Evolutionary conservation across 2,113 vertebrate genomes (phyloP).

Genomic region (Himantopus leucocephalus): DNA sequence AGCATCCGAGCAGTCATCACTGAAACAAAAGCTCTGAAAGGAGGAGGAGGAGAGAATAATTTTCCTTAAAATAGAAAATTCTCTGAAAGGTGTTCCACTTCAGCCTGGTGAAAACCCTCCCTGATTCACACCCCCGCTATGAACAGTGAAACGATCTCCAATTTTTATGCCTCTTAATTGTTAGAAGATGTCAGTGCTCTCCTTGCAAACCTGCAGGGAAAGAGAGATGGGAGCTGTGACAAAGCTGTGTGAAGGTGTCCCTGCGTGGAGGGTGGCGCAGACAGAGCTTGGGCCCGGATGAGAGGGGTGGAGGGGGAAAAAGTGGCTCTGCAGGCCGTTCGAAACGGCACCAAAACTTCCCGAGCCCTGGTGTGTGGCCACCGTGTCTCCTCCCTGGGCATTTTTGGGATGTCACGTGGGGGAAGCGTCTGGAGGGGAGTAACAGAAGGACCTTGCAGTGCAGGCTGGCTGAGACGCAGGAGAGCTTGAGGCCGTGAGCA

Average conservation of each 20-base stretch:
- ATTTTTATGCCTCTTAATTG: rapidly evolving
- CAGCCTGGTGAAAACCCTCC: not conserved
- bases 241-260: not conserved
- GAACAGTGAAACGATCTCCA: rapidly evolving
- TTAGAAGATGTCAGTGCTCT: not conserved
- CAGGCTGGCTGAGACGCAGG: rapidly evolving
- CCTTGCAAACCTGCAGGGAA: not conserved
- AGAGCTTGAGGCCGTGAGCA: not conserved
- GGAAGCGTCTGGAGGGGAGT: not conserved
- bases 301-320: not conserved
- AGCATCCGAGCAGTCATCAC: rapidly evolving
- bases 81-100: rapidly evolving
- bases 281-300: rapidly evolving
- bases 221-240: rapidly evolving
- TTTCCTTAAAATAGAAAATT: too few relatives aligned
- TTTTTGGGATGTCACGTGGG: not conserved
- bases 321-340: not conserved
- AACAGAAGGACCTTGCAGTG: rapidly evolving
- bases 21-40: not conserved
- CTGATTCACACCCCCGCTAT: rapidly evolving
- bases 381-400: rapidly evolving
- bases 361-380: not conserved
- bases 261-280: rapidly evolving
- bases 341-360: rapidly evolving
- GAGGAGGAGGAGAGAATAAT: too few relatives aligned